A percentile compares a stretch with the other conserved stretches of the same genome.
Evolutionary conservation across 2,113 vertebrate genomes (phyloP).

Genomic region (Semicossyphus pulcher): DNA sequence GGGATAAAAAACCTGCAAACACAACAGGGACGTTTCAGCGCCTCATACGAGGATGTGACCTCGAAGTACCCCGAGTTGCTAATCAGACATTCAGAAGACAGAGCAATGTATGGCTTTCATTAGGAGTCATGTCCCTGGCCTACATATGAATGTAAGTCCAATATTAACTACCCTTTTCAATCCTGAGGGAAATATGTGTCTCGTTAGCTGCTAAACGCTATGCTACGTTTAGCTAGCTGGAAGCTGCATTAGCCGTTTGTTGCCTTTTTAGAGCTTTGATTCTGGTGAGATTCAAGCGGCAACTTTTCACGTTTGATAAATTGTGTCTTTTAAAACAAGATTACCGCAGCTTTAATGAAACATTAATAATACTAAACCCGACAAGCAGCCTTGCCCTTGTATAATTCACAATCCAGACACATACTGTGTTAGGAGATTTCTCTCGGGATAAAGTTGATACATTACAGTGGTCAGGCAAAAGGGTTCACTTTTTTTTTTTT

Average conservation of each 20-base stretch:
- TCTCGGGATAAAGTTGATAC: slow-evolving; percentile 39
- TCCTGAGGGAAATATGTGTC: not conserved
- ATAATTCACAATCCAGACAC: slow-evolving; percentile 30
- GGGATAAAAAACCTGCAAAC: not conserved
- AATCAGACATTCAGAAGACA: not conserved
- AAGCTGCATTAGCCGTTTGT: no score
- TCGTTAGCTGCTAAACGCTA: not conserved
- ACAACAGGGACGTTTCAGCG: not conserved
- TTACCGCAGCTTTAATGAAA: slow-evolving; percentile 11
- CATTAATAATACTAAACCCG: slow-evolving; percentile 31
- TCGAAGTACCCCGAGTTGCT: not conserved
- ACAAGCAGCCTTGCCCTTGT: not conserved
- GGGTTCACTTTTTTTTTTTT: slow-evolving; percentile 39
- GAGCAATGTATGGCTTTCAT: not conserved
- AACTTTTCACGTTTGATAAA: slow-evolving; percentile 1
- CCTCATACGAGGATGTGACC: not conserved
- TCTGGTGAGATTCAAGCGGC: not conserved
- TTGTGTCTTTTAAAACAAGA: not conserved
- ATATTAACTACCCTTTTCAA: not conserved
- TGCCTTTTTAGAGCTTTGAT: not conserved
- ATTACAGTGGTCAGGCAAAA: slow-evolving; percentile 30
- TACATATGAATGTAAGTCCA: not conserved
- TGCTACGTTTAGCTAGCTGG: no score
- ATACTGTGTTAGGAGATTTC: slow-evolving; percentile 46
- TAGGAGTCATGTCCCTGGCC: not conserved